Percentiles rank a stretch among this genome's conserved stretches.
These are phyloP conservation scores for Drosophila anomelani DNA, from an alignment of 2,888 invertebrate species.

Conservation along the genomic window DNA sequence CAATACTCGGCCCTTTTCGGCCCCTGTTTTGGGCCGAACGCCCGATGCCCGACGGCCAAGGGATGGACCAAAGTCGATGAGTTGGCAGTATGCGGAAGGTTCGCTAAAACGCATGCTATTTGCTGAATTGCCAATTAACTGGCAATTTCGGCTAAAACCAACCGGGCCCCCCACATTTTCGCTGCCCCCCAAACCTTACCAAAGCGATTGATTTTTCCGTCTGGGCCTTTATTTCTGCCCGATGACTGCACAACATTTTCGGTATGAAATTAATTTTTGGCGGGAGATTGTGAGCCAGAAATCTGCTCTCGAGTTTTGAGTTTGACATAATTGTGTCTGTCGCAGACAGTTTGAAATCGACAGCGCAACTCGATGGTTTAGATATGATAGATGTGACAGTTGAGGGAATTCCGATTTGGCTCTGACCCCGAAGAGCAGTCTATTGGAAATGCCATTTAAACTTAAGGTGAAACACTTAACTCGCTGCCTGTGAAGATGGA, in stretches of 20 bases:
- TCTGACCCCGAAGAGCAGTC: constrained; percentile 50
- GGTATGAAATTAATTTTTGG: constrained; percentile 37
- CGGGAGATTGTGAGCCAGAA: constrained; percentile 13
- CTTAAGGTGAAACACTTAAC: background rate
- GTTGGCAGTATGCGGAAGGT: constrained; percentile 61
- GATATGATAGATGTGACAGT: constrained; percentile 22
- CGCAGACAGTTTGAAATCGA: constrained; percentile 46
- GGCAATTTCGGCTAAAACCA: constrained; percentile 58
- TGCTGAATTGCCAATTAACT: constrained; percentile 78
- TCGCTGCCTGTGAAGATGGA: background rate
- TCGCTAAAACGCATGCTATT: constrained; percentile 60
- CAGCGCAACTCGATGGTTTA: constrained; percentile 7
- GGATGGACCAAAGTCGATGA: constrained; percentile 58
- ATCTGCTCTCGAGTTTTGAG: constrained; percentile 41
- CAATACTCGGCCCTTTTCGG: background rate
- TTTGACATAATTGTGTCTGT: constrained; percentile 62
- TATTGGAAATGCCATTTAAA: constrained; percentile 48
- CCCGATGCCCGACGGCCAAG: constrained; percentile 1
- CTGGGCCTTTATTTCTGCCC: constrained; percentile 43
- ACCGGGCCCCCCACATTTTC: background rate
- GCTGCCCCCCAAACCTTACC: background rate
- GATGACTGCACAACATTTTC: constrained; percentile 47
- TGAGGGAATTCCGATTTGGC: constrained; percentile 37
- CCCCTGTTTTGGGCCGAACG: background rate
- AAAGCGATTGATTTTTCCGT: constrained; percentile 45